These are phyloP conservation scores for Pipistrellus nathusii DNA, from an alignment of 2,797 vertebrate genomes.

Conservation along the genomic window DNA sequence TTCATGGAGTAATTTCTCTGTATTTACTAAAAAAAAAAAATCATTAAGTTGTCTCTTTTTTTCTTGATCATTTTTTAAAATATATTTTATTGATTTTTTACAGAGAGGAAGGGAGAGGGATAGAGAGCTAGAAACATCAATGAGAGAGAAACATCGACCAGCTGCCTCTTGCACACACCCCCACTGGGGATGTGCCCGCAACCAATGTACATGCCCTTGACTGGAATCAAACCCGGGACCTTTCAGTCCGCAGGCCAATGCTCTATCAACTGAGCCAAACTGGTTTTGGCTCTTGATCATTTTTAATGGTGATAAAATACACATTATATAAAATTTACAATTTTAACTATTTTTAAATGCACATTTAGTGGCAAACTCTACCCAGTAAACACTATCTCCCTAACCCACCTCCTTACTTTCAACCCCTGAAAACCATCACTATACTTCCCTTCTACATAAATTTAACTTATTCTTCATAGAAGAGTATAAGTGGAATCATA, in stretches of 20 bases:
- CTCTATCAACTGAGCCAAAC: too few species aligned
- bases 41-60: not conserved
- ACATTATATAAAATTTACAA: not conserved
- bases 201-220: too few species aligned
- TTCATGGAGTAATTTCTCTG: not conserved
- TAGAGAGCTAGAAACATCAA: too few species aligned
- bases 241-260: too few species aligned
- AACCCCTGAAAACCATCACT: not conserved
- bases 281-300: too few species aligned
- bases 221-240: too few species aligned
- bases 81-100: too few species aligned
- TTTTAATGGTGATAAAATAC: conserved; percentile 19
- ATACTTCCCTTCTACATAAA: not conserved
- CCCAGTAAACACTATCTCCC: not conserved
- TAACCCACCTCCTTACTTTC: not conserved
- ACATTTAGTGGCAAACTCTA: not conserved
- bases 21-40: not conserved
- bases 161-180: too few species aligned
- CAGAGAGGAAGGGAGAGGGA: too few species aligned
- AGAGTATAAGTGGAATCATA: not conserved
- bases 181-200: too few species aligned
- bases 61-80: not conserved
- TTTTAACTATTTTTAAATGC: not conserved
- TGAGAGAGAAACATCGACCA: too few species aligned
- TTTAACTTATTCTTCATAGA: not conserved